Evolutionary conservation across 2,888 invertebrate species (phyloP).

Genomic region (Agriopis leucophaearia): DNA sequence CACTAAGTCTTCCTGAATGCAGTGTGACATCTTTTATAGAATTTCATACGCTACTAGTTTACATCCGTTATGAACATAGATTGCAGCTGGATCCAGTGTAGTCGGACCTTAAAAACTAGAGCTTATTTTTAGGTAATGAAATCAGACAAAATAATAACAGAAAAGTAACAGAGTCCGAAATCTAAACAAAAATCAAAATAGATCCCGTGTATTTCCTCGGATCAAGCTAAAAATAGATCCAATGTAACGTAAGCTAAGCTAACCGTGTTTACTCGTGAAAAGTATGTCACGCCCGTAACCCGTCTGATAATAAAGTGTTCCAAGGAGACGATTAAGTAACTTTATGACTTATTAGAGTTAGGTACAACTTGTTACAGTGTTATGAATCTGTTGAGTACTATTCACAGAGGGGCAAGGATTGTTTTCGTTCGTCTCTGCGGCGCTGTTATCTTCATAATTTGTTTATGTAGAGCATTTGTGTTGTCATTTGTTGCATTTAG

Average conservation of each 20-base stretch:
- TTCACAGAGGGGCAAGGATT: slow-evolving; percentile 45
- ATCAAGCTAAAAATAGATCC: slow-evolving; percentile 50
- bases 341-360: slow-evolving; percentile 57
- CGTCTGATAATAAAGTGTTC: slow-evolving; percentile 81
- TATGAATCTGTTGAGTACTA: slow-evolving; percentile 50
- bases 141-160: slow-evolving; percentile 16
- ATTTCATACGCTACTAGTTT: too few relatives aligned
- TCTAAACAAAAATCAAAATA: slow-evolving; percentile 34
- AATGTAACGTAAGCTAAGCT: slow-evolving; percentile 47
- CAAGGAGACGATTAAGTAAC: slow-evolving; percentile 82
- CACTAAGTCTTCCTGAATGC: too few relatives aligned
- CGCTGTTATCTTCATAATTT: slow-evolving; percentile 17
- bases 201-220: slow-evolving; percentile 24
- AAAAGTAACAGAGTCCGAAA: slow-evolving; percentile 11
- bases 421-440: slow-evolving; percentile 41
- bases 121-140: neutral
- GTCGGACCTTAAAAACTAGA: too few relatives aligned
- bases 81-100: too few relatives aligned
- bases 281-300: slow-evolving; percentile 81
- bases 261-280: slow-evolving; percentile 72
- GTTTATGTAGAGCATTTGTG: slow-evolving; percentile 18
- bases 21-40: too few relatives aligned
- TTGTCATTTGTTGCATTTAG: slow-evolving; percentile 20
- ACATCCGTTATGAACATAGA: too few relatives aligned
- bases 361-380: slow-evolving; percentile 49